A percentile compares a stretch with the other conserved stretches of the same genome.
Conservation (phyloP, 2,888 invertebrate genomes). For the Melangyna quadrimaculata region DNA sequence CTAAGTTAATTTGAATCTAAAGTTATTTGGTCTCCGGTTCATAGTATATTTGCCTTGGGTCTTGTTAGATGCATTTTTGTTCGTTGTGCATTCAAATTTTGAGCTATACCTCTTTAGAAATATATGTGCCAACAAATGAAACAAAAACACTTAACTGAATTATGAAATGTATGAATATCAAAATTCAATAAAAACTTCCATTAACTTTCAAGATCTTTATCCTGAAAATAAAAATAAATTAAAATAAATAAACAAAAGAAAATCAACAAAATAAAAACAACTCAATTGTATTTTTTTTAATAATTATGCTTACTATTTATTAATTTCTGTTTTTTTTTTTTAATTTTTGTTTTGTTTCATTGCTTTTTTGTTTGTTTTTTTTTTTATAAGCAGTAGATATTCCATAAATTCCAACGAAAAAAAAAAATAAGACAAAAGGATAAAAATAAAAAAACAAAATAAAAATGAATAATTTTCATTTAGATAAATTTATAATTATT, state of each 20-base stretch:
- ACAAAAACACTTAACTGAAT: not conserved
- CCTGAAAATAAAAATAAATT: not conserved
- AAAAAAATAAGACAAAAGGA: slow-evolving; percentile 35
- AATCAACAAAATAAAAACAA: slow-evolving; percentile 53
- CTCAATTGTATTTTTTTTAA: slow-evolving; percentile 56
- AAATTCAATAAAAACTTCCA: not conserved
- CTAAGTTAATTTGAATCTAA: not conserved
- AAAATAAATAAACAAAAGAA: slow-evolving; percentile 32
- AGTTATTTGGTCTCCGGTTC: too few relatives aligned
- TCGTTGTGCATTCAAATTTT: too few relatives aligned
- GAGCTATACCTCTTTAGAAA: not conserved
- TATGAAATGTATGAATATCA: too few relatives aligned
- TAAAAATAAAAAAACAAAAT: slow-evolving; percentile 30
- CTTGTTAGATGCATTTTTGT: too few relatives aligned
- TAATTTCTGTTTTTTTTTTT: slow-evolving; percentile 49
- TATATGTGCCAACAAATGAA: not conserved
- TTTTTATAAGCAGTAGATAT: slow-evolving; percentile 47
- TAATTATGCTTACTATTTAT: slow-evolving; percentile 67
- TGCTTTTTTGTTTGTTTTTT: slow-evolving; percentile 14
- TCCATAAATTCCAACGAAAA: slow-evolving; percentile 59
- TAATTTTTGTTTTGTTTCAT: slow-evolving; percentile 40
- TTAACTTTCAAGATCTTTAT: not conserved
- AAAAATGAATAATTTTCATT: slow-evolving; percentile 49
- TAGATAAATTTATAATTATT: slow-evolving; percentile 11
- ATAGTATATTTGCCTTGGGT: too few relatives aligned